phyloP scores from a whole-genome alignment of 2,797 vertebrate species.

The Nyctibius grandis region DNA sequence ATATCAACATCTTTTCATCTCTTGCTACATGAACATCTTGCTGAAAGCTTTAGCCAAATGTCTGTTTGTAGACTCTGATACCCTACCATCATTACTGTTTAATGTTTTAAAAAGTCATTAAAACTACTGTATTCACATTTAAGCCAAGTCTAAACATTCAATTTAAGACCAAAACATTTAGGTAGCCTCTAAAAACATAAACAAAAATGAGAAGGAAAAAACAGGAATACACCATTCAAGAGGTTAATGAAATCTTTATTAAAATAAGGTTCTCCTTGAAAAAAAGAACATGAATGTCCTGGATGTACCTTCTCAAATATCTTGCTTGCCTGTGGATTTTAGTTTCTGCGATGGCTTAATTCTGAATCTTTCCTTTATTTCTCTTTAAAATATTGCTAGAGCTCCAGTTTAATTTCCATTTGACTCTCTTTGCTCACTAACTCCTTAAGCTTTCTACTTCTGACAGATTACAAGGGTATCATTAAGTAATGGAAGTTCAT shows the following conservation, averaged over 20 bases:
- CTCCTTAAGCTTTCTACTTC: slow-evolving; percentile 30
- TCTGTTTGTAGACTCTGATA: background rate
- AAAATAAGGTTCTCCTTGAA: background rate
- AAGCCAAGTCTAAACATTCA: background rate
- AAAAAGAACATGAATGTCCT: background rate
- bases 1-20: background rate
- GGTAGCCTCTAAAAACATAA: background rate
- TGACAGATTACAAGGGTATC: slow-evolving; percentile 47
- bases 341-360: background rate
- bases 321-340: background rate
- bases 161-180: background rate
- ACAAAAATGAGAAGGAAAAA: background rate
- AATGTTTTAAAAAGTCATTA: background rate
- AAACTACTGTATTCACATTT: background rate
- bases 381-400: background rate
- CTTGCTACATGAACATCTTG: background rate
- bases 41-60: background rate
- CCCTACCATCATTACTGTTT: background rate
- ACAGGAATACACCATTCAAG: fast-evolving
- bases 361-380: background rate
- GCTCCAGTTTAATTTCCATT: slow-evolving; percentile 13
- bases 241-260: background rate
- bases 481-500: slow-evolving; percentile 63
- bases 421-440: background rate
- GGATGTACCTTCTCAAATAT: background rate